phyloP scores from a whole-genome alignment of 2,797 vertebrate genomes.

The Onychomys leucogaster region DNA sequence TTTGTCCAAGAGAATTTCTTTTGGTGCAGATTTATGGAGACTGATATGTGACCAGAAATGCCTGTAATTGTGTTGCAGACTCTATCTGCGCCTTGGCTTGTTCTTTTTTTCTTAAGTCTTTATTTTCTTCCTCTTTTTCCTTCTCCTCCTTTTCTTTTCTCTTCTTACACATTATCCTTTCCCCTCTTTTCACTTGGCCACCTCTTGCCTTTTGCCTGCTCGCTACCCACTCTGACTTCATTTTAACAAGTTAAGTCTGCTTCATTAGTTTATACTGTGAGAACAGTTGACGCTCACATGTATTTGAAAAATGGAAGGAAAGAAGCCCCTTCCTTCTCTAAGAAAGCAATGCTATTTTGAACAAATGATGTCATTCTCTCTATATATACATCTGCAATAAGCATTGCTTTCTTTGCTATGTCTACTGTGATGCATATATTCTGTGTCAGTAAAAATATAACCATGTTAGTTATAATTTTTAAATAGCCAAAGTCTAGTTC shows the following conservation, averaged over 20 bases:
- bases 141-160: neutral
- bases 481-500: neutral
- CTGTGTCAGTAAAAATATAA: neutral
- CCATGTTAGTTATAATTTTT: conserved; percentile 29
- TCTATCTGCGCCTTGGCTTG: neutral
- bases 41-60: neutral
- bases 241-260: neutral
- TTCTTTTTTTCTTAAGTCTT: neutral
- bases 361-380: neutral
- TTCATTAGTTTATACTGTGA: neutral
- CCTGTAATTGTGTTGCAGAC: neutral
- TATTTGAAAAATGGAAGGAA: conserved; percentile 19
- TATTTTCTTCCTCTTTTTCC: neutral
- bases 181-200: neutral
- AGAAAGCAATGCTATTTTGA: neutral
- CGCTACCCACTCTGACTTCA: neutral
- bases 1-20: neutral
- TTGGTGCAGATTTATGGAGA: neutral
- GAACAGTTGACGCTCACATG: neutral
- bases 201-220: neutral
- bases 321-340: neutral
- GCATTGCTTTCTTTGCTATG: neutral
- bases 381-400: neutral
- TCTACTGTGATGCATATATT: neutral
- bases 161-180: neutral